Conservation (phyloP, 2,797 vertebrate species). For the Echeneis naucrates region DNA sequence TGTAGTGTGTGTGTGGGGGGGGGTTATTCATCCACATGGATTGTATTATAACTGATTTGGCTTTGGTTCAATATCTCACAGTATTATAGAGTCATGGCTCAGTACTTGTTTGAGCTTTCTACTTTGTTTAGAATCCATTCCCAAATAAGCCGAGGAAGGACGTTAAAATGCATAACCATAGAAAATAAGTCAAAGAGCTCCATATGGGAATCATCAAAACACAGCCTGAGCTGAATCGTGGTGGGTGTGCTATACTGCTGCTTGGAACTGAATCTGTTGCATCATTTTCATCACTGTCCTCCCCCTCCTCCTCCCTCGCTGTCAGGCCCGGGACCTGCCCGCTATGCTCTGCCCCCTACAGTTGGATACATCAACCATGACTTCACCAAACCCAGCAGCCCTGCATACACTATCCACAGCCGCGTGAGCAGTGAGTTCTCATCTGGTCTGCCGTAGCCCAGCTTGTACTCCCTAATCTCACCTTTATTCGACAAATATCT, state of each 20-base stretch:
- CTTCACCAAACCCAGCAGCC: slow-evolving; percentile 87
- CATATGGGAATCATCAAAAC: slow-evolving; percentile 74
- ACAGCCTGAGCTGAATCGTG: slow-evolving; percentile 45
- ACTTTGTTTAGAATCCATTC: slow-evolving; percentile 66
- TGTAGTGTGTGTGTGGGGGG: background rate
- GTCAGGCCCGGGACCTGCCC: slow-evolving; percentile 88
- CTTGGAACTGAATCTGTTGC: slow-evolving; percentile 52
- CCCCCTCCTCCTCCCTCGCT: slow-evolving; percentile 23
- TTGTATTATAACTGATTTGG: slow-evolving; percentile 46
- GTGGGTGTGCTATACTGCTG: slow-evolving; percentile 44
- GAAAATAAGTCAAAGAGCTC: slow-evolving; percentile 72
- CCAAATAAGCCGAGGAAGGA: slow-evolving; percentile 66
- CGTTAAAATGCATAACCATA: slow-evolving; percentile 72
- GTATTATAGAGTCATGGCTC: slow-evolving; percentile 40
- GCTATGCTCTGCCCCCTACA: slow-evolving; percentile 88
- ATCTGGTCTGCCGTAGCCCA: background rate
- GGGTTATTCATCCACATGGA: slow-evolving; percentile 52
- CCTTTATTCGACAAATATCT: too few species aligned
- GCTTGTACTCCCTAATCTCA: background rate
- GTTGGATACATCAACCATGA: slow-evolving; percentile 90
- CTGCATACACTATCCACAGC: slow-evolving; percentile 88
- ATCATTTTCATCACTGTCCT: slow-evolving; percentile 55
- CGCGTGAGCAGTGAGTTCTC: slow-evolving; percentile 81
- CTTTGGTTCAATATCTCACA: slow-evolving; percentile 47
- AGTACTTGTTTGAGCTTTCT: slow-evolving; percentile 53